phyloP scores from a whole-genome alignment of 1,140 invertebrate species.

The Cyphomyrmex costatus region DNA sequence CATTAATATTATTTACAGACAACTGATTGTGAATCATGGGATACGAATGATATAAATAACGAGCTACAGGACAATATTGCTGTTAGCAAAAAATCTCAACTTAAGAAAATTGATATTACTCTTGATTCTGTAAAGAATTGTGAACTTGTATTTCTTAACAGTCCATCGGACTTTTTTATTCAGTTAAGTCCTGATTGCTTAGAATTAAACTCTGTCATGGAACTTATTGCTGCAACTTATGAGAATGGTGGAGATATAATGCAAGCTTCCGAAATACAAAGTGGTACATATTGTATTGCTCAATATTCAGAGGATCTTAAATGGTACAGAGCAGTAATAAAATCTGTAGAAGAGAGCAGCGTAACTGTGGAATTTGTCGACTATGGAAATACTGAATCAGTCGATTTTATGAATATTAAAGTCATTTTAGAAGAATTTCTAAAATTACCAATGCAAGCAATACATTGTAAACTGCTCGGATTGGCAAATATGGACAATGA shows the following conservation, averaged over 20 bases:
- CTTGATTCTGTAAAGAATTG: slow-evolving; percentile 77
- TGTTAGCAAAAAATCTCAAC: slow-evolving; percentile 40
- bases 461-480: slow-evolving; percentile 82
- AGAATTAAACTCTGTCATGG: slow-evolving; percentile 83
- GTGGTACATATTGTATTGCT: slow-evolving; percentile 84
- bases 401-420: slow-evolving; percentile 81
- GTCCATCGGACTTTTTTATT: slow-evolving; percentile 86
- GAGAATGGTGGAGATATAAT: slow-evolving; percentile 73
- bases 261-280: slow-evolving; percentile 62
- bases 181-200: slow-evolving; percentile 82
- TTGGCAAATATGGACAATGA: slow-evolving; percentile 11
- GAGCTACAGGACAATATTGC: not conserved
- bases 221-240: slow-evolving; percentile 80
- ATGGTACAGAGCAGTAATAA: slow-evolving; percentile 88
- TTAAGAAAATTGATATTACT: slow-evolving; percentile 78
- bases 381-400: slow-evolving; percentile 86
- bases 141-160: slow-evolving; percentile 78
- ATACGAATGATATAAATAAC: not conserved
- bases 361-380: slow-evolving; percentile 87
- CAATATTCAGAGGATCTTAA: slow-evolving; percentile 86
- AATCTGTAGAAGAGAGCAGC: slow-evolving; percentile 76
- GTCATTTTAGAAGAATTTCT: slow-evolving; percentile 78
- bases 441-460: slow-evolving; percentile 81
- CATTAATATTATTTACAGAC: slow-evolving; percentile 38
- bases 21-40: not conserved